phyloP scores from a whole-genome alignment of 2,888 invertebrate genomes.

The Ferrisia virgata region DNA sequence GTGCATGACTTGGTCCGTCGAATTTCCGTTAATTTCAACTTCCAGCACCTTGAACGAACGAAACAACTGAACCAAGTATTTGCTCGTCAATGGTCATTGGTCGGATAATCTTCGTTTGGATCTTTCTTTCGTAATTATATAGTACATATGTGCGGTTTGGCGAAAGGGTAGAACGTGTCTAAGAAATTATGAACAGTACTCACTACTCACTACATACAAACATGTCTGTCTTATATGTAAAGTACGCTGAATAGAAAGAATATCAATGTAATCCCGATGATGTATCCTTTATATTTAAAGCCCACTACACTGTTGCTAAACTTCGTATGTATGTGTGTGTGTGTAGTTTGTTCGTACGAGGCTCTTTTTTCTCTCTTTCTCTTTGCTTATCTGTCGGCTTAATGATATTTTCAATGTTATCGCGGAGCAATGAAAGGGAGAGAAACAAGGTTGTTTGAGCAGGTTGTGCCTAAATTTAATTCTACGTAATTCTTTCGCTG shows the following conservation, averaged over 20 bases:
- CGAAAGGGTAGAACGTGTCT: no score
- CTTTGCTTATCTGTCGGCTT: background rate
- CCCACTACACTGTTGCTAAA: no score
- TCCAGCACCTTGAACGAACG: background rate
- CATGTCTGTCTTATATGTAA: no score
- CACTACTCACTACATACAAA: no score
- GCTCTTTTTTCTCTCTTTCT: background rate
- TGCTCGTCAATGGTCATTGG: background rate
- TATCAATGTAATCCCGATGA: no score
- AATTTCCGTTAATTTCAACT: constrained; percentile 15
- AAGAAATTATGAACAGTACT: no score
- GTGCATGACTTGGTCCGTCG: background rate
- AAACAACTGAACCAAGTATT: background rate
- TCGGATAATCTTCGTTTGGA: no score
- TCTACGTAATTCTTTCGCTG: no score
- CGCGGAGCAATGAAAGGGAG: background rate
- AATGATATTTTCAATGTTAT: background rate
- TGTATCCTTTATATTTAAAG: no score
- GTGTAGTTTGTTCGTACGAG: background rate
- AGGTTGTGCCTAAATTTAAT: background rate
- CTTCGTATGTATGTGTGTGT: background rate
- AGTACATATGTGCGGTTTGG: no score
- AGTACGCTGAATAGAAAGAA: no score
- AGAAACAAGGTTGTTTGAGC: background rate
- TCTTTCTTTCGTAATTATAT: no score